Conservation (phyloP, 2,113 vertebrate genomes). For the Pterocles orientalis region DNA sequence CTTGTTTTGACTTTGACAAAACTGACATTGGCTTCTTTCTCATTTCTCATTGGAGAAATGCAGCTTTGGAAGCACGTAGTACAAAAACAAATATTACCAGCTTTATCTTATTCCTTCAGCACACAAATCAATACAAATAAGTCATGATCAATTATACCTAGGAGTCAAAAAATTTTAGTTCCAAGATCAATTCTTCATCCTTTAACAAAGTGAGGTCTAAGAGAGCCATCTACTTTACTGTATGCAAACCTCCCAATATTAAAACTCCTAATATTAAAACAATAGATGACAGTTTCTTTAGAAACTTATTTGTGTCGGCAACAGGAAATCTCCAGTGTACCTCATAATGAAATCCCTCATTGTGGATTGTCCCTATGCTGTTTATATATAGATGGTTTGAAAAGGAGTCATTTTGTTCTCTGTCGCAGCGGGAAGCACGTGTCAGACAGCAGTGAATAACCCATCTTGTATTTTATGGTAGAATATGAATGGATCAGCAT, state of each 20-base stretch:
- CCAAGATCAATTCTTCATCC: not conserved
- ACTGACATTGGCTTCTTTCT: not conserved
- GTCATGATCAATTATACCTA: not conserved
- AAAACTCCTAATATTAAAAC: not conserved
- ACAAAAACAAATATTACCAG: not conserved
- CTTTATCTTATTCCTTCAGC: not conserved
- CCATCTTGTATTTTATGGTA: conserved; percentile 33
- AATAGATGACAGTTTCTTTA: not conserved
- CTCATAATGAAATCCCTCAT: conserved; percentile 32
- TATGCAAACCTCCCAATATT: not conserved
- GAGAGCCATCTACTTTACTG: not conserved
- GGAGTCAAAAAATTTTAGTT: not conserved
- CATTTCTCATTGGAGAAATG: not conserved
- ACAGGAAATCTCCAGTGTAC: not conserved
- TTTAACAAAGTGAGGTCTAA: not conserved
- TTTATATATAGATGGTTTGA: conserved; percentile 16
- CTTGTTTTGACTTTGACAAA: not conserved
- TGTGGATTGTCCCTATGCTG: not conserved
- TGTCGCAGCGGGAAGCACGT: fast-evolving
- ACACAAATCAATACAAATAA: not conserved
- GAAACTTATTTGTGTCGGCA: not conserved
- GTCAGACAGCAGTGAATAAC: not conserved
- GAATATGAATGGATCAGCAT: conserved; percentile 45
- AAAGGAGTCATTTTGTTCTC: conserved; percentile 31
- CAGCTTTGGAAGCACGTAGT: not conserved